Conservation (phyloP, 2,113 vertebrate species). For the Istiophorus platypterus region DNA sequence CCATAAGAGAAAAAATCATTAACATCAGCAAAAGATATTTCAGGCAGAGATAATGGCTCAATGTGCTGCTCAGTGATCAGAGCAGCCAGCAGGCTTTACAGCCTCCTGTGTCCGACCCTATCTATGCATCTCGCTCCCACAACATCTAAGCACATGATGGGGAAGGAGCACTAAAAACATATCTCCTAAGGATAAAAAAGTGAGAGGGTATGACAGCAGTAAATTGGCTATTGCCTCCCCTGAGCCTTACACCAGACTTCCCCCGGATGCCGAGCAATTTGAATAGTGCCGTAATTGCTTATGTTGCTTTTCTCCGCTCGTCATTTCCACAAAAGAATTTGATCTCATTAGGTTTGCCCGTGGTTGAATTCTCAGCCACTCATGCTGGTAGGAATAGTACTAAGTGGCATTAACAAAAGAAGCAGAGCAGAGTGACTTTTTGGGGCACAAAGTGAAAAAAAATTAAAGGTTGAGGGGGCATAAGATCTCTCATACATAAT, state of each 20-base stretch:
- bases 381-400: slow-evolving; percentile 46
- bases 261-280: slow-evolving; percentile 64
- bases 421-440: slow-evolving; percentile 25
- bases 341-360: slow-evolving; percentile 69
- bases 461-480: slow-evolving; percentile 17
- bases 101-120: slow-evolving; percentile 66
- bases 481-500: slow-evolving; percentile 8
- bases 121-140: slow-evolving; percentile 56
- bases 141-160: slow-evolving; percentile 63
- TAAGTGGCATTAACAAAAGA: slow-evolving; percentile 52
- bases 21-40: slow-evolving; percentile 81
- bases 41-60: slow-evolving; percentile 72
- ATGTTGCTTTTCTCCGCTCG: slow-evolving; percentile 63
- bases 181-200: slow-evolving; percentile 71
- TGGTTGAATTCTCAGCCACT: slow-evolving; percentile 60
- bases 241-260: slow-evolving; percentile 66
- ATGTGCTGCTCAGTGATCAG: slow-evolving; percentile 75
- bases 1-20: slow-evolving; percentile 76
- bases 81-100: slow-evolving; percentile 73
- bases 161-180: slow-evolving; percentile 70
- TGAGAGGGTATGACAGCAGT: slow-evolving; percentile 73
- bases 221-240: slow-evolving; percentile 80
- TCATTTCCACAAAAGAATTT: slow-evolving; percentile 63
- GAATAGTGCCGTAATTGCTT: slow-evolving; percentile 74
- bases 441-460: slow-evolving; percentile 21